Evolutionary conservation across 2,797 vertebrate genomes (phyloP), one percentile per base, ranked within the genome.

Genomic region (Sphenodon punctatus): DNA sequence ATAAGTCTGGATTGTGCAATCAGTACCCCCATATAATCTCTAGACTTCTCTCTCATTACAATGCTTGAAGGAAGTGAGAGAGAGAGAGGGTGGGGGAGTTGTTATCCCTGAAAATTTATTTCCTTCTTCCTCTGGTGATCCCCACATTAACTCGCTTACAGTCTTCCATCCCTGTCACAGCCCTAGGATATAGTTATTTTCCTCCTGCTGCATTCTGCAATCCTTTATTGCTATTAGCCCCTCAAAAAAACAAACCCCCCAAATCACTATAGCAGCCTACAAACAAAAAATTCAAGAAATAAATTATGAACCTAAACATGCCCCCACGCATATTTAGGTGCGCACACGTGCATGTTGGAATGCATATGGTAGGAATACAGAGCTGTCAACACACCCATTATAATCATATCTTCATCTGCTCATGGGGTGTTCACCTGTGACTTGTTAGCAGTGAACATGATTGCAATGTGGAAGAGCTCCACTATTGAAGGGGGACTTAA

Each of bases 321-420:
- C n/a, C n/a, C n/a, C n/a, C n/a, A n/a, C n/a, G n/a, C n/a, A n/a
- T n/a, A n/a, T n/a, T n/a, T n/a, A n/a, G n/a, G n/a, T n/a, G 94
- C 73, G 87, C 91, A 87, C 94, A 95, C 94, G 93, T 94, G 94
- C 82, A 88, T 88, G 91, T 90, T 93, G 93, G 91, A 91, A 92
- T 91, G 92, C 89, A 38, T 80, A 91, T 92, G 92, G 92, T 89
- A 90, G 80, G 93, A 92, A 93, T 94, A 94, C 94, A 72, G 89
- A 95, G 94, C 94, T 95, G 94, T 95, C 94, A 95, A 93, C 93
- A 95, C 91, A 94, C 91, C 94, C 89, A 95, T 95, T 95, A 95
- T 94, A 95, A 95, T 96, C 94, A 95, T 93, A 92, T 89, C 94
- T 94, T 93, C 93, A 86, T 93, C 89, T 86, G 93, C 89, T 95